A percentile compares a stretch with the other conserved stretches of the same genome.
Evolutionary conservation across 2,113 vertebrate species (phyloP).

Genomic region (Platanista minor): DNA sequence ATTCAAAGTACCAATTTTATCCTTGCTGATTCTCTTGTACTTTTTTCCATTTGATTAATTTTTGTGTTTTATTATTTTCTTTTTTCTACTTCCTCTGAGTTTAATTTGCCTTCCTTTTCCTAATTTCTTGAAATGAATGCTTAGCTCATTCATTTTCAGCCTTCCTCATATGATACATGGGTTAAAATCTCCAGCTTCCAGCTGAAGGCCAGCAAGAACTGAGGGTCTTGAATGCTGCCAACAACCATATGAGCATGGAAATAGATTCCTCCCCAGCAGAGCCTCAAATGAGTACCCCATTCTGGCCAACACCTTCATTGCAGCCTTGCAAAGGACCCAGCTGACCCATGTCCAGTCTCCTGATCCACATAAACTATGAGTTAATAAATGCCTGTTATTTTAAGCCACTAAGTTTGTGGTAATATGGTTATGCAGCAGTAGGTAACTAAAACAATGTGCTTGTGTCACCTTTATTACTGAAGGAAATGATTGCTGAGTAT

Average conservation of each 20-base stretch:
- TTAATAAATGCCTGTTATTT: background rate
- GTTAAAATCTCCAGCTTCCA: background rate
- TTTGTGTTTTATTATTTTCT: background rate
- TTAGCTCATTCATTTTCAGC: constrained; percentile 12
- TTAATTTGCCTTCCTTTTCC: background rate
- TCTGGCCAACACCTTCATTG: background rate
- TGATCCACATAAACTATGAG: background rate
- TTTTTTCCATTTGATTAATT: background rate
- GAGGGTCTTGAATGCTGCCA: background rate
- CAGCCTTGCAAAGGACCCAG: background rate
- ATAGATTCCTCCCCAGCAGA: background rate
- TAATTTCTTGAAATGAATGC: background rate
- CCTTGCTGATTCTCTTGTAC: background rate
- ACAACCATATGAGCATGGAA: background rate
- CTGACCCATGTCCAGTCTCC: background rate
- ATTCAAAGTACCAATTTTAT: background rate
- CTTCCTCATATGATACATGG: background rate
- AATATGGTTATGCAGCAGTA: background rate
- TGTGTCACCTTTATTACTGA: background rate
- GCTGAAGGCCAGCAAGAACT: background rate
- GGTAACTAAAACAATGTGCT: background rate
- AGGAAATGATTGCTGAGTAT: background rate
- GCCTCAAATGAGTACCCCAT: background rate
- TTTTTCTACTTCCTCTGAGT: background rate
- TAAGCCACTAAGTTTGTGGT: background rate